Evolutionary conservation across 2,797 vertebrate species (phyloP).

Genomic region (Gila robusta): DNA sequence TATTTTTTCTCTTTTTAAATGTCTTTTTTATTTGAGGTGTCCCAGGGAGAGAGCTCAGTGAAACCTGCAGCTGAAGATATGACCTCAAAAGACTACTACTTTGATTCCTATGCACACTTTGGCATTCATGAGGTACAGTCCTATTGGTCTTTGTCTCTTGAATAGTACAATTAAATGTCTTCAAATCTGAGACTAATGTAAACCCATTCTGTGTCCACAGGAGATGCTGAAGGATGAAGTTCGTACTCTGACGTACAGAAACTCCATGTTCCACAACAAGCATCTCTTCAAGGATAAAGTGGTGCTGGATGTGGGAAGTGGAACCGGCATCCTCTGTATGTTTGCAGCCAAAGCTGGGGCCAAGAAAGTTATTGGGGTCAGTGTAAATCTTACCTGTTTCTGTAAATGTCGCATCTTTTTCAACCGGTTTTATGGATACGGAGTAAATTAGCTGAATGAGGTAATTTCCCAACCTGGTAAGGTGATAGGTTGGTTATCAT

Average conservation of each 20-base stretch:
- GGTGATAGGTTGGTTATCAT: background rate
- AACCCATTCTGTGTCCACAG: conserved; percentile 65
- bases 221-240: conserved; percentile 97
- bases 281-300: conserved; percentile 96
- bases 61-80: conserved; percentile 93
- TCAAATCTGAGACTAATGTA: background rate
- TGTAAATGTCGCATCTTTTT: background rate
- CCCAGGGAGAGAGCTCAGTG: conserved; percentile 86
- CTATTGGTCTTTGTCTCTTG: background rate
- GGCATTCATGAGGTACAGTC: conserved; percentile 91
- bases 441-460: background rate
- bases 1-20: conserved; percentile 48
- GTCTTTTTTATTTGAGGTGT: conserved; percentile 77
- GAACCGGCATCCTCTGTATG: conserved; percentile 96
- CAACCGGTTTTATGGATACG: background rate
- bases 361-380: conserved; percentile 91
- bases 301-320: conserved; percentile 92
- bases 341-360: conserved; percentile 94
- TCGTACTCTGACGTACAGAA: conserved; percentile 92
- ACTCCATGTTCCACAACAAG: conserved; percentile 97
- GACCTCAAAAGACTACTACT: conserved; percentile 97
- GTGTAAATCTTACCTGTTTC: conserved; percentile 50
- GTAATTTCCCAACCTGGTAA: background rate
- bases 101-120: conserved; percentile 95
- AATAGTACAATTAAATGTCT: background rate